Percentiles rank a stretch among this genome's conserved stretches.
Conservation (phyloP, 2,888 invertebrate species). For the Drosophila ochracea region DNA sequence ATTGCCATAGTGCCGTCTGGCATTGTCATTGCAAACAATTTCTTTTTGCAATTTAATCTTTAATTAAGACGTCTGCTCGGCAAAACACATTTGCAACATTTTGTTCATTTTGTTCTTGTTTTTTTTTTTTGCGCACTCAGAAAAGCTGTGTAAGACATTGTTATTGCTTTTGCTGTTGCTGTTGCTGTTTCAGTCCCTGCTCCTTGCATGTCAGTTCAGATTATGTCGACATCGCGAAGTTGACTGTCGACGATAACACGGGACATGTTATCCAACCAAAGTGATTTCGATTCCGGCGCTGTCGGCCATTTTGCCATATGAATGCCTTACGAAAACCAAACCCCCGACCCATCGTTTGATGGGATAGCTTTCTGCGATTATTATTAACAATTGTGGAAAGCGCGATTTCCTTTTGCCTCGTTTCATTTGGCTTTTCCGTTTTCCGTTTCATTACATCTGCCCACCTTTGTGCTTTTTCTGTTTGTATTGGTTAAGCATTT, state of each 20-base stretch:
- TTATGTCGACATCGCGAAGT: constrained; percentile 25
- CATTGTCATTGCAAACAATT: constrained; percentile 37
- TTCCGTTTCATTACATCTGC: constrained; percentile 70
- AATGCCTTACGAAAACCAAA: constrained; percentile 22
- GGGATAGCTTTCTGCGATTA: constrained; percentile 44
- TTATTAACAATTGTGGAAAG: constrained; percentile 64
- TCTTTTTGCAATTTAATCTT: constrained; percentile 51
- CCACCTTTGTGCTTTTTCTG: constrained; percentile 48
- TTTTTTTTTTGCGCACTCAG: neutral
- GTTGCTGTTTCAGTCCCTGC: constrained; percentile 10
- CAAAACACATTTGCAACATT: constrained; percentile 22
- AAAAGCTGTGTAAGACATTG: constrained; percentile 5
- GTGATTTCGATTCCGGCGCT: constrained; percentile 72
- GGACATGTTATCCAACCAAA: constrained; percentile 68
- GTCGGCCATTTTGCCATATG: constrained; percentile 56
- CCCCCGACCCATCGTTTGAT: neutral
- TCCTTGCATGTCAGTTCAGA: constrained; percentile 40
- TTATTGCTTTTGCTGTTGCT: neutral
- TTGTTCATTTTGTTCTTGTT: neutral
- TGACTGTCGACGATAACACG: constrained; percentile 45
- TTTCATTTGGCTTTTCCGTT: constrained; percentile 39
- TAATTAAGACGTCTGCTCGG: constrained; percentile 52
- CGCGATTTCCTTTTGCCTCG: constrained; percentile 49
- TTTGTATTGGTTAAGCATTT: constrained; percentile 41
- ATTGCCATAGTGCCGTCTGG: constrained; percentile 1